Evolutionary conservation across 1,140 invertebrate genomes (phyloP), one percentile per base, ranked within the genome.

Genomic region (Bombus superbus): DNA sequence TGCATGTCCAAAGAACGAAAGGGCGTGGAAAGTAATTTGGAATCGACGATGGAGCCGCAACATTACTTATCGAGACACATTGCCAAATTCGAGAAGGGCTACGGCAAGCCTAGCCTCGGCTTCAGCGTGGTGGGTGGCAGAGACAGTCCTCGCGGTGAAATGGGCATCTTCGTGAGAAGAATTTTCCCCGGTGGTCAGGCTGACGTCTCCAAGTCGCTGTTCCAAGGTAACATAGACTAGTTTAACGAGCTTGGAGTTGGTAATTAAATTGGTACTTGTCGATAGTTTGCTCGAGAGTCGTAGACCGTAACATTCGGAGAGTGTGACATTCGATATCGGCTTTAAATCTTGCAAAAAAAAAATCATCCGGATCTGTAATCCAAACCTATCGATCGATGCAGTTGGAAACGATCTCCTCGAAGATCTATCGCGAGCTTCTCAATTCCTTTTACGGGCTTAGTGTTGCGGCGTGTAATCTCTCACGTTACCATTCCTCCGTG

Each of bases 81-180:
- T 87, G 96, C 91, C 71, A 95, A 88, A 90, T 97, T 97, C 79
- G 95, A 96, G 82, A 97, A 97, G 92, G 97, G 97, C 1, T 94
- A 95, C 9, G 96, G 96, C 10, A 96, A 96, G 62, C 97, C 97
- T 69, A 97, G 96, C 72, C 93, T 97, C 0, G 97, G 97, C 2
- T 97, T 98, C 93, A 97, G 96, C 86, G 97, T 97, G 77, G 97
- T 97, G 25, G 97, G 97, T 3, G 97, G 97, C 6, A 96, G 95
- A 69, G 97, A 98, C 92, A 97, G 97, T 8, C 96, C 97, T 0
- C 96, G 96, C 79, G 97, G 97, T 1, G 95, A 96, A 76, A 96
- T 97, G 95, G 97, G 97, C 0, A 97, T 98, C 84, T 97, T 97
- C 93, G 97, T 98, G 57, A 96, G 97, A 88, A 96, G 97, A 47